phyloP scores from a whole-genome alignment of 2,113 vertebrate genomes.

The Thermophis baileyi region DNA sequence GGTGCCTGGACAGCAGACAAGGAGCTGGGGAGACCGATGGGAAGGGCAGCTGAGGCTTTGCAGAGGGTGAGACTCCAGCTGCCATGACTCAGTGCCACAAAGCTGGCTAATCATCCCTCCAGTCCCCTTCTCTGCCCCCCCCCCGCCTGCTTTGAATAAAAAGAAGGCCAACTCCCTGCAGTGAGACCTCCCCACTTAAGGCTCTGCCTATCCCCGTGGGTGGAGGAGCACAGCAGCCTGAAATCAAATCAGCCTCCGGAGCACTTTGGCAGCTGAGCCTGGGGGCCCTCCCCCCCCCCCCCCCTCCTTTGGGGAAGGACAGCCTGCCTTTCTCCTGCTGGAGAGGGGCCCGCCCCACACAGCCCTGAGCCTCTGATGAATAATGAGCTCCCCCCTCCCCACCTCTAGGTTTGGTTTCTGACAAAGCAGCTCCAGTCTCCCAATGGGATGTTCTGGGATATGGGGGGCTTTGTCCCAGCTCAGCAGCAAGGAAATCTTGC shows the following conservation, averaged over 20 bases:
- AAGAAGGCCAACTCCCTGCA: background rate
- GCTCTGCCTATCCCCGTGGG: background rate
- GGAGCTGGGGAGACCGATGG: background rate
- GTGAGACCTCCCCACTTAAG: background rate
- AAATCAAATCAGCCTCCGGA: constrained; percentile 15
- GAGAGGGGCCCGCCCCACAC: constrained; percentile 26
- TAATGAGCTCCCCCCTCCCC: background rate
- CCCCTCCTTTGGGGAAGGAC: background rate
- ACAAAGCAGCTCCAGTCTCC: background rate
- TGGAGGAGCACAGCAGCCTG: background rate
- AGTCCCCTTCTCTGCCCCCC: background rate
- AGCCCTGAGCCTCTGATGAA: background rate
- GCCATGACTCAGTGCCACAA: background rate
- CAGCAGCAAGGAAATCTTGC: background rate
- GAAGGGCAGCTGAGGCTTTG: background rate
- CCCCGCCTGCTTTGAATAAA: constrained; percentile 26
- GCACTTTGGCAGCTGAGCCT: background rate
- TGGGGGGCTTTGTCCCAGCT: background rate
- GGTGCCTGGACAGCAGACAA: background rate
- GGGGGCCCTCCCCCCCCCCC: background rate
- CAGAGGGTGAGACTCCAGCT: background rate
- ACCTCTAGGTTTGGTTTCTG: background rate
- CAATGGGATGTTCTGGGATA: background rate
- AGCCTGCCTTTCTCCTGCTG: constrained; percentile 7
- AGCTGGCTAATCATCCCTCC: background rate